These are phyloP conservation scores for Pygoscelis adeliae DNA, from an alignment of 2,113 vertebrate genomes.

Conservation along the genomic window DNA sequence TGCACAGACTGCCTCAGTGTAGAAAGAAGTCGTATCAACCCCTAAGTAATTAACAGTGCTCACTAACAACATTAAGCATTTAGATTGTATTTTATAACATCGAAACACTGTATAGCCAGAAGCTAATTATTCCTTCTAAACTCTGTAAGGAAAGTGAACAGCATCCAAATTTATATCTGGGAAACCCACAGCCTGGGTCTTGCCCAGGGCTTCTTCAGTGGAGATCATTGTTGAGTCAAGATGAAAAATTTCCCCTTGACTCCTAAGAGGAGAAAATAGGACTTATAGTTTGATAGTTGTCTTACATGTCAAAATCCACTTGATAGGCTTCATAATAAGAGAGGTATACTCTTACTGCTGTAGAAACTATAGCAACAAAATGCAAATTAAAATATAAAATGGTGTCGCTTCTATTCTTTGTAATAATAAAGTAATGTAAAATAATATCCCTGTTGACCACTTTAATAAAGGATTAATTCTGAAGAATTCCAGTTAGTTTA, in stretches of 20 bases:
- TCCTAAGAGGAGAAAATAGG: background rate
- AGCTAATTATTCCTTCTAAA: background rate
- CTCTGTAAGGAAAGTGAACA: background rate
- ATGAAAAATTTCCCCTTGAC: background rate
- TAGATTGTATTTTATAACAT: background rate
- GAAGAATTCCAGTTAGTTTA: background rate
- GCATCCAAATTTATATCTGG: background rate
- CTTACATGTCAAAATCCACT: background rate
- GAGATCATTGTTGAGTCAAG: background rate
- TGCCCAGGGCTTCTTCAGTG: background rate
- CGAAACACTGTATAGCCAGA: background rate
- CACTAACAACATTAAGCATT: background rate
- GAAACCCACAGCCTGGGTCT: background rate
- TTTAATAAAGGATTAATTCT: background rate
- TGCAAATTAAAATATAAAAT: background rate
- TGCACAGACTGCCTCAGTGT: background rate
- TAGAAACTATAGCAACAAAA: background rate
- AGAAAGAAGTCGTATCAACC: background rate
- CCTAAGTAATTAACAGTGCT: background rate
- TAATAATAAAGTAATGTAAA: background rate
- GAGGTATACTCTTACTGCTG: background rate
- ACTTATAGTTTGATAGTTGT: background rate
- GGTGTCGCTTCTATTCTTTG: background rate
- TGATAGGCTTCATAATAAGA: background rate
- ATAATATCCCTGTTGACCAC: background rate